Conservation (phyloP, 2,797 vertebrate species). For the Limnodromus scolopaceus region DNA sequence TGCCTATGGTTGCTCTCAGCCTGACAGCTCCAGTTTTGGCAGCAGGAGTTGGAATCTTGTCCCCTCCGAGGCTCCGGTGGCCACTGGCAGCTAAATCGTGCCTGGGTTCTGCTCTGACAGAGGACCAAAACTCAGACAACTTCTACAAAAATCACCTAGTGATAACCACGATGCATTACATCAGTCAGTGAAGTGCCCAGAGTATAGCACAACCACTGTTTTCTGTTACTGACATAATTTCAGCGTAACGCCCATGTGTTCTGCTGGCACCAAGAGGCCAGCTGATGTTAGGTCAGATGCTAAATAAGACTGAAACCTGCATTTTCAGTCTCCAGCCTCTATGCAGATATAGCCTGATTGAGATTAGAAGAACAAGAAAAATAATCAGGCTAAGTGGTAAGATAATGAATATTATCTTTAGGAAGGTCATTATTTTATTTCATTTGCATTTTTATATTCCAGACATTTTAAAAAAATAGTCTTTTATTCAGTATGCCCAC, state of each 20-base stretch:
- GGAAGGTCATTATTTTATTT: background rate
- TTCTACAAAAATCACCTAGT: background rate
- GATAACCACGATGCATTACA: background rate
- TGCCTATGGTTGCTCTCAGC: background rate
- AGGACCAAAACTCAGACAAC: background rate
- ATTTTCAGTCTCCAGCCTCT: background rate
- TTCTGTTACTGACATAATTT: background rate
- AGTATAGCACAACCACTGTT: background rate
- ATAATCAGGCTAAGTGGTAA: background rate
- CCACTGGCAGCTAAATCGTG: background rate
- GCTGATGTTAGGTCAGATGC: background rate
- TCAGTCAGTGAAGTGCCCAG: background rate
- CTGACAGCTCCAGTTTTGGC: background rate
- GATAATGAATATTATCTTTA: background rate
- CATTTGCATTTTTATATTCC: background rate
- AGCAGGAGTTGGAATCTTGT: background rate
- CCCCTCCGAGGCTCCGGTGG: background rate
- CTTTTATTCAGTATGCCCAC: background rate
- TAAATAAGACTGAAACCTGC: background rate
- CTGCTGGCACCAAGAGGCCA: background rate
- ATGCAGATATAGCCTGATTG: background rate
- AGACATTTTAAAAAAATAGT: background rate
- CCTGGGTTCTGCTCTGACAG: background rate
- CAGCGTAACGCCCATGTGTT: accelerated
- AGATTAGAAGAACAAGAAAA: background rate